Conservation (phyloP, 2,797 vertebrate species). For the Spinus pinus region DNA sequence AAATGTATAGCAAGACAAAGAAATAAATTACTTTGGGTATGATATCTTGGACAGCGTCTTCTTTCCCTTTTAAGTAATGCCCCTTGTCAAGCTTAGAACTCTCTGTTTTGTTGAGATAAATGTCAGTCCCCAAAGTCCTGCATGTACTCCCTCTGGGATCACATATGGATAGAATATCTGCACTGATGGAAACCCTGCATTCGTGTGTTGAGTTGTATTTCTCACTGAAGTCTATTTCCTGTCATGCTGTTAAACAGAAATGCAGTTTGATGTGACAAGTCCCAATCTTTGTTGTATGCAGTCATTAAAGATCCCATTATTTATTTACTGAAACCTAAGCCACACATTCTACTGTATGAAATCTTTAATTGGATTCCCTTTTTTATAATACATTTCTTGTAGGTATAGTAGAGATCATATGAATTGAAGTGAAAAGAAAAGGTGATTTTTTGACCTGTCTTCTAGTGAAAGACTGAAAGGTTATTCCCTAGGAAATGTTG, state of each 20-base stretch:
- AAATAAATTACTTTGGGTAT: background rate
- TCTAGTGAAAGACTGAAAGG: background rate
- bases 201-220: background rate
- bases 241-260: background rate
- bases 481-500: background rate
- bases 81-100: background rate
- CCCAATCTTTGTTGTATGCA: background rate
- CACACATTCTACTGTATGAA: background rate
- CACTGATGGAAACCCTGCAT: background rate
- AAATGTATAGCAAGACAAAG: background rate
- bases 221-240: background rate
- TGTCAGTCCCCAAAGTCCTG: background rate
- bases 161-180: background rate
- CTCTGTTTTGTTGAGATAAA: background rate
- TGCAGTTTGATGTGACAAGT: background rate
- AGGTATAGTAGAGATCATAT: background rate
- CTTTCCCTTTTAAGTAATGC: background rate
- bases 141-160: background rate
- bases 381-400: background rate
- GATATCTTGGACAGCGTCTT: background rate
- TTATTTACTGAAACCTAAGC: background rate
- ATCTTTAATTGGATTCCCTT: background rate
- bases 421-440: background rate
- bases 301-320: background rate
- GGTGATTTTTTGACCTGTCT: background rate